Conservation (phyloP, 2,113 vertebrate species). For the Chloroceryle aenea region DNA sequence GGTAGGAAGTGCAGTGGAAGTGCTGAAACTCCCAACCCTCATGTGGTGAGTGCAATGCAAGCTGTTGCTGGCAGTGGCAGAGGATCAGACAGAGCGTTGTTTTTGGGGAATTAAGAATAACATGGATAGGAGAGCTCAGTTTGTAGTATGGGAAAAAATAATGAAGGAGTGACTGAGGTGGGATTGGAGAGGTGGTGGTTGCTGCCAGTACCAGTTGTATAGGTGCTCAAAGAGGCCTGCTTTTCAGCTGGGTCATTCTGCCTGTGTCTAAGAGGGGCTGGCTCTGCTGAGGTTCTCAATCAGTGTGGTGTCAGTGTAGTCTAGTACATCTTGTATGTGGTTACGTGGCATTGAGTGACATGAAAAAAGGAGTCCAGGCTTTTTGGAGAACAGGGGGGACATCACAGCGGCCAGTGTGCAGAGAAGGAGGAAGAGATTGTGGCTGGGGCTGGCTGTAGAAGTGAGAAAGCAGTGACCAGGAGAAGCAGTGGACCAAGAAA, state of each 20-base stretch:
- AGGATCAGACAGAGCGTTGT: not conserved
- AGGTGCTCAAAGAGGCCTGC: not conserved
- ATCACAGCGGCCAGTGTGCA: not conserved
- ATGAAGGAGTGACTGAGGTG: not conserved
- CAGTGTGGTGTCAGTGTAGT: not conserved
- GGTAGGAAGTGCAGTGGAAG: too few relatives aligned
- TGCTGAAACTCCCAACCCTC: not conserved
- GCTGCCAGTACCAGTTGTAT: not conserved
- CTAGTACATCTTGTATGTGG: not conserved
- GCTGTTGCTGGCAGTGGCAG: not conserved
- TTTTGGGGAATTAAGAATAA: not conserved
- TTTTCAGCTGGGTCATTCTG: not conserved
- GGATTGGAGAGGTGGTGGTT: not conserved
- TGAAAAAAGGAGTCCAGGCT: not conserved
- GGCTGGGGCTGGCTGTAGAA: not conserved
- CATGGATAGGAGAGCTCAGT: not conserved
- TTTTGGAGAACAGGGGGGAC: not conserved
- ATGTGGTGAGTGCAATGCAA: not conserved
- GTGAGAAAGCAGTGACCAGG: not conserved
- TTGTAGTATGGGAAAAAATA: not conserved
- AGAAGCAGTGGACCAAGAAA: not conserved
- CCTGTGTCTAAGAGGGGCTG: not conserved
- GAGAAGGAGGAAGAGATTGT: not conserved
- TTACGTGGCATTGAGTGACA: not conserved
- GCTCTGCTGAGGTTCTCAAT: not conserved